Conservation (phyloP, 2,797 vertebrate species). For the Myripristis jacobus region DNA sequence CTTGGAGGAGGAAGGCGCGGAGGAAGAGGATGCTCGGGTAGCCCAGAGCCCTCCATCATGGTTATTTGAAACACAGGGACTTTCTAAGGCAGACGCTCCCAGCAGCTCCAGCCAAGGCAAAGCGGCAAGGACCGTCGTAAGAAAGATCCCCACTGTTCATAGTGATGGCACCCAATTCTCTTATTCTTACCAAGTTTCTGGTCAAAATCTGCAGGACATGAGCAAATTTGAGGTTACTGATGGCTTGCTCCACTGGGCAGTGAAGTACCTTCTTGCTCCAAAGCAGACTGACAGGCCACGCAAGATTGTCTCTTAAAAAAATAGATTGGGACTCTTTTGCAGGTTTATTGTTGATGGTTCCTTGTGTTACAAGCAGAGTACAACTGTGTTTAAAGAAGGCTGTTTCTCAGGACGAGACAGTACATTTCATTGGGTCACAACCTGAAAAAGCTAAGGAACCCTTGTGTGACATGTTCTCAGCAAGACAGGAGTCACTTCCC, state of each 20-base stretch:
- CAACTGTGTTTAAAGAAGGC: neutral
- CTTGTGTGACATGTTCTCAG: neutral
- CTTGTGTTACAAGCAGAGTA: neutral
- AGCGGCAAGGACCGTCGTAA: accelerated
- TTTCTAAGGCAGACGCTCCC: neutral
- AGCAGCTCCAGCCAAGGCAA: neutral
- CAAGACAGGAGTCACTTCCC: neutral
- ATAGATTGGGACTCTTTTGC: neutral
- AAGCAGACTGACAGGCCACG: neutral
- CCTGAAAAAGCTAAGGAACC: neutral
- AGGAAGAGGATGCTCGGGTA: conserved; percentile 16
- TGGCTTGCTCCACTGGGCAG: conserved; percentile 65
- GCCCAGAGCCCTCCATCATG: conserved; percentile 67
- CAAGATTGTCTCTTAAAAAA: neutral
- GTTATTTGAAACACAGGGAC: conserved; percentile 59
- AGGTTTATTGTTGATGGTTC: neutral
- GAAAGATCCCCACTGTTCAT: conserved; percentile 37
- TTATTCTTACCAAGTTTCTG: conserved; percentile 59
- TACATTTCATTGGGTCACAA: neutral
- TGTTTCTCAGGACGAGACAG: neutral
- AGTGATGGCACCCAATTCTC: conserved; percentile 50
- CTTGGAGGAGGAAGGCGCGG: conserved; percentile 3
- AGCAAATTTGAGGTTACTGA: conserved; percentile 43
- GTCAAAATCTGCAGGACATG: conserved; percentile 57
- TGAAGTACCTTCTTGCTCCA: conserved; percentile 62